Evolutionary conservation across 2,888 invertebrate genomes (phyloP).

Genomic region (Alloplasta piceator): DNA sequence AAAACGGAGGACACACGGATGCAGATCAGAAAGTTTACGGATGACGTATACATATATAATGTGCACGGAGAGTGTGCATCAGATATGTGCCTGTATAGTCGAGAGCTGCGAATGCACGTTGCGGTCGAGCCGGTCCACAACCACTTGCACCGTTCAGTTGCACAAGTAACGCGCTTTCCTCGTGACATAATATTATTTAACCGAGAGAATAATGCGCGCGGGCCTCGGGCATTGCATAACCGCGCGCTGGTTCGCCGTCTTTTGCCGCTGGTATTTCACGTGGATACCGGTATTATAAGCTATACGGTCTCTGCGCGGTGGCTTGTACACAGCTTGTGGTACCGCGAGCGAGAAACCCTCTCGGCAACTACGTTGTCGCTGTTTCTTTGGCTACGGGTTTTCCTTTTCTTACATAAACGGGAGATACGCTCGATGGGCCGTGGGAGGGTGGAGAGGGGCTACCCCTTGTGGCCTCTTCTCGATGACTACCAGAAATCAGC

Average conservation of each 20-base stretch:
- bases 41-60: conserved; percentile 12
- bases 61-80: conserved; percentile 1
- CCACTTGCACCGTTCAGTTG: conserved; percentile 69
- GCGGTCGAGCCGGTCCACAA: conserved; percentile 61
- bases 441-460: not conserved
- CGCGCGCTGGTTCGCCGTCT: conserved; percentile 60
- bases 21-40: conserved; percentile 56
- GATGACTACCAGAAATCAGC: conserved; percentile 2
- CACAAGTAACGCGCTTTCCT: conserved; percentile 78
- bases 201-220: conserved; percentile 78
- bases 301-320: conserved; percentile 1
- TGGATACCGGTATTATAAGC: conserved; percentile 67
- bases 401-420: conserved; percentile 52
- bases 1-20: conserved; percentile 46
- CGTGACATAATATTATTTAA: conserved; percentile 82
- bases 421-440: not conserved
- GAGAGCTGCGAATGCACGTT: conserved; percentile 32
- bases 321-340: conserved; percentile 17
- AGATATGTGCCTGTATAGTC: conserved; percentile 9
- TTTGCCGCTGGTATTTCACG: conserved; percentile 76
- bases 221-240: conserved; percentile 74
- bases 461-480: conserved; percentile 23
- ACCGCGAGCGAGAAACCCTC: conserved; percentile 40
- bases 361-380: conserved; percentile 21
- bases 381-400: conserved; percentile 16